Percentiles rank a stretch among this genome's conserved stretches.
These are phyloP conservation scores for Drosophila picticornis DNA, from an alignment of 2,888 invertebrate species.

Conservation along the genomic window DNA sequence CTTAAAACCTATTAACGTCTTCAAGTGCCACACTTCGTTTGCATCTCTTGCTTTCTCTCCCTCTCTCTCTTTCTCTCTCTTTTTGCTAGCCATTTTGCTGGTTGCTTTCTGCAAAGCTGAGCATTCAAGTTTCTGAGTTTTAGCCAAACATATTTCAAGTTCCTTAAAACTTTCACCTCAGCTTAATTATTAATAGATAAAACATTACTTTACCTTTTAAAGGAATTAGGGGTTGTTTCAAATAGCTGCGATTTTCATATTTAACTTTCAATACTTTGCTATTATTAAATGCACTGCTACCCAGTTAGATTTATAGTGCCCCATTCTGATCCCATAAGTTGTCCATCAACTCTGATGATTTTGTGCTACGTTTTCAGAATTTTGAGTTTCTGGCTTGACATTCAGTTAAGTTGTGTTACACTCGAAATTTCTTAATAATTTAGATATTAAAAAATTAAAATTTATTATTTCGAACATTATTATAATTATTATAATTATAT, in stretches of 20 bases:
- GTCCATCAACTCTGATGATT: background rate
- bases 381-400: background rate
- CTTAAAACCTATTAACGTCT: slow-evolving; percentile 65
- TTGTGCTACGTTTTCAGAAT: background rate
- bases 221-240: background rate
- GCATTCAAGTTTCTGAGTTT: background rate
- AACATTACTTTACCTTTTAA: background rate
- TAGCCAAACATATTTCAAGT: background rate
- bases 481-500: background rate
- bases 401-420: background rate
- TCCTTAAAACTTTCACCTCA: background rate
- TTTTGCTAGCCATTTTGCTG: background rate
- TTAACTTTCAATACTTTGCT: too few relatives aligned
- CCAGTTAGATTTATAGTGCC: background rate
- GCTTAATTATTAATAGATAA: background rate
- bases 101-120: background rate
- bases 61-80: background rate
- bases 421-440: background rate
- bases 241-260: background rate
- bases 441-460: background rate
- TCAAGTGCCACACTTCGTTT: slow-evolving; percentile 37
- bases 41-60: background rate
- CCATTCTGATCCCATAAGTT: background rate
- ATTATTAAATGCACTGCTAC: background rate
- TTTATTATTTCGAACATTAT: background rate